A percentile compares a stretch with the other conserved stretches of the same genome.
Conservation (phyloP, 30 jellyfish, hydroid and myxozoan genomes). For the Pelagia noctiluca region DNA sequence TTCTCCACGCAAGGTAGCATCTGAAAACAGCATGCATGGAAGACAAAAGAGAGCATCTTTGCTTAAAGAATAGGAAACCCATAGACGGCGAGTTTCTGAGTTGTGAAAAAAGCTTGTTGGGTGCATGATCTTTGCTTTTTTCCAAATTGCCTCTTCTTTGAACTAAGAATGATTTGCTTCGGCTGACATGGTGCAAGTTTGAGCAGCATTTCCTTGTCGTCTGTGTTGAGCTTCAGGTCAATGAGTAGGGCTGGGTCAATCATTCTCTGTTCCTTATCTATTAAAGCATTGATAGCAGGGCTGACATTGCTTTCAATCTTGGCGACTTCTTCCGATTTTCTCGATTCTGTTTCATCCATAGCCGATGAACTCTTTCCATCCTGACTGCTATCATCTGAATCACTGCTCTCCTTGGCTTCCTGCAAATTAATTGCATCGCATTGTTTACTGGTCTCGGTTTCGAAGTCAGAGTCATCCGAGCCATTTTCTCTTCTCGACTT, state of each 20-base stretch:
- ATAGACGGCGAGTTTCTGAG: neutral
- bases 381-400: neutral
- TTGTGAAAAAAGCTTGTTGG: slow-evolving; percentile 35
- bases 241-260: slow-evolving; percentile 26
- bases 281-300: neutral
- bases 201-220: slow-evolving; percentile 29
- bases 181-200: slow-evolving; percentile 38
- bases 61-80: slow-evolving; percentile 14
- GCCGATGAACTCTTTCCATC: neutral
- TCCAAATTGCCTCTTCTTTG: neutral
- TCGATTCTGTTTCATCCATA: neutral
- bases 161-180: neutral
- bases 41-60: slow-evolving; percentile 42
- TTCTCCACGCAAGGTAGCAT: slow-evolving; percentile 35
- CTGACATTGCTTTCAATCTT: neutral
- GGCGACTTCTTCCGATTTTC: neutral
- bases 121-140: slow-evolving; percentile 29
- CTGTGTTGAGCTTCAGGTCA: slow-evolving; percentile 1
- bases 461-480: slow-evolving; percentile 3
- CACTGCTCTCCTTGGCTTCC: slow-evolving; percentile 7
- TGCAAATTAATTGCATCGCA: neutral
- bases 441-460: slow-evolving; percentile 1
- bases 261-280: slow-evolving; percentile 4
- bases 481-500: slow-evolving; percentile 8
- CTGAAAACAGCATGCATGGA: slow-evolving; percentile 59